Evolutionary conservation across 2,888 invertebrate species (phyloP).

Genomic region (Drosophila paranaensis): DNA sequence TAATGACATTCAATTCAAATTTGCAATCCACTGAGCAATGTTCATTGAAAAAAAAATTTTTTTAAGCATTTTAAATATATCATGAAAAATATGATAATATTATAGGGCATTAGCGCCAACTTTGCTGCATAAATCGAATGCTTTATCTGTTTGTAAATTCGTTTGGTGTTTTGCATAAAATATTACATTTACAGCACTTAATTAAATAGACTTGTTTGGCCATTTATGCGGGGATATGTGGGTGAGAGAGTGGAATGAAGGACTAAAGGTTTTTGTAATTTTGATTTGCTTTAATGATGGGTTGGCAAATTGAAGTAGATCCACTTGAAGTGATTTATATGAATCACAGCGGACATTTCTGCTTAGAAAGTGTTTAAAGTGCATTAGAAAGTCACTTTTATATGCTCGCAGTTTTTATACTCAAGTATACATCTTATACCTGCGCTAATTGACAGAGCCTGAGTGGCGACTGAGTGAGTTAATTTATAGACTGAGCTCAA

Average conservation of each 20-base stretch:
- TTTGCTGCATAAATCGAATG: slow-evolving; percentile 49
- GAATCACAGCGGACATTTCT: no score
- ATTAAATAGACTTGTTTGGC: slow-evolving; percentile 31
- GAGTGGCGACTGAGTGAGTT: no score
- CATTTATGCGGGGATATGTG: neutral
- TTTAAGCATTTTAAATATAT: neutral
- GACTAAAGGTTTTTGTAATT: neutral
- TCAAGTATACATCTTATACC: no score
- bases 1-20: neutral
- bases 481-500: no score
- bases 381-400: no score
- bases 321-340: neutral
- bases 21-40: neutral
- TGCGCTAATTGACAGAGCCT: no score
- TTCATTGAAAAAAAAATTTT: neutral
- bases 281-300: neutral
- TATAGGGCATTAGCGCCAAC: slow-evolving; percentile 55
- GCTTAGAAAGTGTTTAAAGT: no score
- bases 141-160: slow-evolving; percentile 40
- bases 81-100: slow-evolving; percentile 18
- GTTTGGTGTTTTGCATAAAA: slow-evolving; percentile 34
- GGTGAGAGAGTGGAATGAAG: neutral
- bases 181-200: slow-evolving; percentile 28
- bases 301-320: neutral
- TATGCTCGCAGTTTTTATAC: no score